These are phyloP conservation scores for Saimiri boliviensis DNA, from an alignment of 2,113 vertebrate species.

Conservation along the genomic window DNA sequence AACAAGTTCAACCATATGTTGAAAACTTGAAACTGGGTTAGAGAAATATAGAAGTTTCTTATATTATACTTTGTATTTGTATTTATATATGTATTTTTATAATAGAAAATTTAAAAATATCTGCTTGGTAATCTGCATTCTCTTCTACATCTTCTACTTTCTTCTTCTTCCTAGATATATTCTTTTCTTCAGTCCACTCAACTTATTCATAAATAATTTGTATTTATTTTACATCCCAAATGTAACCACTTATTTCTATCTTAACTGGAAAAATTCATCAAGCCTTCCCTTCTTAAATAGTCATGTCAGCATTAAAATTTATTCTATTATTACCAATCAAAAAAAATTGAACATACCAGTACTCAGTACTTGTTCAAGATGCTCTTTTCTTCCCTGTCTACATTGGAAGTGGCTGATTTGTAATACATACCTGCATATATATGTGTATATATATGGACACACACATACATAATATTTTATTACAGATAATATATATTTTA, in stretches of 20 bases:
- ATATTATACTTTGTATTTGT: background rate
- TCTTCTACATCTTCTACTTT: background rate
- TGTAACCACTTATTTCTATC: background rate
- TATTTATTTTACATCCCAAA: background rate
- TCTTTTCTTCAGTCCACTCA: background rate
- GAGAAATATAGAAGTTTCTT: background rate
- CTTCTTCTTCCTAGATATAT: no score
- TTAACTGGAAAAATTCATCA: background rate
- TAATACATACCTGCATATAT: no score
- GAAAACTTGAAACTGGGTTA: background rate
- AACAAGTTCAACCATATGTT: background rate
- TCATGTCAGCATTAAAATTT: background rate
- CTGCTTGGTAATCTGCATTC: background rate
- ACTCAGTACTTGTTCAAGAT: background rate
- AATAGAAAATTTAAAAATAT: background rate
- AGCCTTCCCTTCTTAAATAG: background rate
- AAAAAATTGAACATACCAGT: background rate
- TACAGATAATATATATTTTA: no score
- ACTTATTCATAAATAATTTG: background rate
- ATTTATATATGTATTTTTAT: background rate
- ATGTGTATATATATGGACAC: no score
- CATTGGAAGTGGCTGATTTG: background rate
- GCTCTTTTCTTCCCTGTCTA: background rate
- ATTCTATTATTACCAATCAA: background rate
- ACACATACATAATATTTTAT: no score